phyloP scores from a whole-genome alignment of 2,113 vertebrate species.

The Daphoenositta chrysoptera region DNA sequence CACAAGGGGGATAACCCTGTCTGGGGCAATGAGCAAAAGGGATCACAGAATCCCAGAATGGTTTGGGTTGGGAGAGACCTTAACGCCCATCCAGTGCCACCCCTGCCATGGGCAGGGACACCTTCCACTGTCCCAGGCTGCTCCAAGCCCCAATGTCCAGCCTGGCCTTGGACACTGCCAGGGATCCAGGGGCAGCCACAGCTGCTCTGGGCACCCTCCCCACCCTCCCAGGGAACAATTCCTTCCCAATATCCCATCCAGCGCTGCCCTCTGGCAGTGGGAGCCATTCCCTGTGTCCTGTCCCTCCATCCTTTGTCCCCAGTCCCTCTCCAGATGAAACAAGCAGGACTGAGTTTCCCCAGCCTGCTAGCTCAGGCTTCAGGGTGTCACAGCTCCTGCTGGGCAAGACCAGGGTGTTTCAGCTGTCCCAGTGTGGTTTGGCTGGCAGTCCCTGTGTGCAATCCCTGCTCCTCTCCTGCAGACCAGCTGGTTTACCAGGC shows the following conservation, averaged over 20 bases:
- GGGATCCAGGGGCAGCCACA: neutral
- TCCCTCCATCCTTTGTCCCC: fast-evolving
- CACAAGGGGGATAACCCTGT: neutral
- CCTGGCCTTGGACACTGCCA: neutral
- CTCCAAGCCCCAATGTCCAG: fast-evolving
- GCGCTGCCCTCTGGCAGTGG: neutral
- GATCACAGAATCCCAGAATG: neutral
- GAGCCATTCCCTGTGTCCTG: neutral
- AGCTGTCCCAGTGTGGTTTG: neutral
- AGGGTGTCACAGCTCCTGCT: neutral
- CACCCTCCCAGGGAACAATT: neutral
- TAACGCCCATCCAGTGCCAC: neutral
- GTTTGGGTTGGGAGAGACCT: neutral
- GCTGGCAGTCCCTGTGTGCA: neutral
- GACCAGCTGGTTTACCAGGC: conserved; percentile 86
- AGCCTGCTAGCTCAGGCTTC: neutral
- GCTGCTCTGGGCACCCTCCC: neutral
- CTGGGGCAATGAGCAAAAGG: neutral
- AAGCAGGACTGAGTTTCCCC: neutral
- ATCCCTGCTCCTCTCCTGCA: neutral
- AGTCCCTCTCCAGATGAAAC: neutral
- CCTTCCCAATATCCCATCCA: neutral
- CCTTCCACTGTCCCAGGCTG: fast-evolving
- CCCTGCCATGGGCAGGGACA: neutral
- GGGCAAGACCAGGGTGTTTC: neutral